A percentile compares a stretch with the other conserved stretches of the same genome.
Evolutionary conservation across 1,140 invertebrate species (phyloP).

Genomic region (Dryas iulia): DNA sequence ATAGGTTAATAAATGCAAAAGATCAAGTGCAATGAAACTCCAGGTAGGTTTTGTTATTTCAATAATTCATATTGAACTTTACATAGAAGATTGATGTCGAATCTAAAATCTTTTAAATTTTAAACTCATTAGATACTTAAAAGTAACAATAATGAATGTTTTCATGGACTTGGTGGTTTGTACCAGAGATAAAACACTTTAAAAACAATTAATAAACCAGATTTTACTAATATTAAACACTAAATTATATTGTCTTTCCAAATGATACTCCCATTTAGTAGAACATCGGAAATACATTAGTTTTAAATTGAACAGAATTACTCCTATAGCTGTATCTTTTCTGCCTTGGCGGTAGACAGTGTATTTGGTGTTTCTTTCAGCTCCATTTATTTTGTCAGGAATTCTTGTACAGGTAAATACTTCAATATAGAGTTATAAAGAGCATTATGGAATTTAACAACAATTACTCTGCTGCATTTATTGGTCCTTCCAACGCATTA

Average conservation of each 20-base stretch:
- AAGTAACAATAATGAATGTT: slow-evolving; percentile 63
- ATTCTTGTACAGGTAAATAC: slow-evolving; percentile 77
- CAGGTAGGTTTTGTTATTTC: slow-evolving; percentile 62
- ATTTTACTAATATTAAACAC: slow-evolving; percentile 77
- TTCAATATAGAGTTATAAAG: slow-evolving; percentile 74
- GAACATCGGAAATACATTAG: slow-evolving; percentile 63
- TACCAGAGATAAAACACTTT: slow-evolving; percentile 75
- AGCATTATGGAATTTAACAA: slow-evolving; percentile 63
- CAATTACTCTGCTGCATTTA: slow-evolving; percentile 76
- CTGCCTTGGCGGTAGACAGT: slow-evolving; percentile 51
- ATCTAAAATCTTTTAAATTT: slow-evolving; percentile 56
- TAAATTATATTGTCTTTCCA: slow-evolving; percentile 79
- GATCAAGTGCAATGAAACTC: slow-evolving; percentile 80
- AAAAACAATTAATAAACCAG: slow-evolving; percentile 74
- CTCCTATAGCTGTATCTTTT: slow-evolving; percentile 51
- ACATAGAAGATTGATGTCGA: slow-evolving; percentile 56
- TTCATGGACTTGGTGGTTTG: slow-evolving; percentile 58
- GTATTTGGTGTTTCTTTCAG: slow-evolving; percentile 51
- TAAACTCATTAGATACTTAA: slow-evolving; percentile 56
- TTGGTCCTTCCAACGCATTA: slow-evolving; percentile 79
- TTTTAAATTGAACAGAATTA: slow-evolving; percentile 40
- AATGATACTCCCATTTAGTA: slow-evolving; percentile 68
- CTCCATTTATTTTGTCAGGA: slow-evolving; percentile 45
- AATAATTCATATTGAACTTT: slow-evolving; percentile 67
- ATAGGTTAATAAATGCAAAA: slow-evolving; percentile 82